A percentile compares a stretch with the other conserved stretches of the same genome.
Conservation (phyloP, 2,113 vertebrate species). For the Puma concolor region DNA sequence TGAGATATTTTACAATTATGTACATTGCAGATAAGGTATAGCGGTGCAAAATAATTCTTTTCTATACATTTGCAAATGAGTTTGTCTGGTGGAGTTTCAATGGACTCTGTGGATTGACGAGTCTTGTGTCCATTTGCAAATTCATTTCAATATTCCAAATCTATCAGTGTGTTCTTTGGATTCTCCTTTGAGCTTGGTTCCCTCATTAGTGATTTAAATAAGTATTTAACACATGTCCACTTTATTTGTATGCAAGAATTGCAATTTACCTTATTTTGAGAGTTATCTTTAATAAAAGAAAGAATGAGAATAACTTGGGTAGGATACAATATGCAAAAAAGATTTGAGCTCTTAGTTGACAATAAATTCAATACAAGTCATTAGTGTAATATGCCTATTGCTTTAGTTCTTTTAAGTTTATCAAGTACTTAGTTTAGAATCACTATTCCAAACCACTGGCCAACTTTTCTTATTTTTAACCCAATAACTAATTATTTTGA, state of each 20-base stretch:
- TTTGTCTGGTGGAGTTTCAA: slow-evolving; percentile 32
- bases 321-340: not conserved
- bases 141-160: slow-evolving; percentile 34
- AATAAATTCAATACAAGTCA: not conserved
- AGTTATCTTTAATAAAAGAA: slow-evolving; percentile 35
- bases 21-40: slow-evolving; percentile 11
- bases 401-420: not conserved
- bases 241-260: not conserved
- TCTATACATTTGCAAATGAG: slow-evolving; percentile 14
- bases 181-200: not conserved
- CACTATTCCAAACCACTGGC: not conserved
- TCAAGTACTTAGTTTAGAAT: slow-evolving; percentile 20
- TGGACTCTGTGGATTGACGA: not conserved
- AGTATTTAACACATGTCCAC: not conserved
- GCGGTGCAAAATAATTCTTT: not conserved
- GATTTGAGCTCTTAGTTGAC: not conserved
- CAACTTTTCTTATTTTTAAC: slow-evolving; percentile 45
- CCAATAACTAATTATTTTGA: slow-evolving; percentile 41
- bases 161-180: not conserved
- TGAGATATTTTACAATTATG: slow-evolving; percentile 7
- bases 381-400: not conserved
- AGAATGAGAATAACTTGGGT: not conserved
- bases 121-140: slow-evolving; percentile 9
- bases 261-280: slow-evolving; percentile 21
- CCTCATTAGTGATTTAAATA: slow-evolving; percentile 33